Evolutionary conservation across 1,140 invertebrate genomes (phyloP).

Genomic region (Triops longicaudatus): DNA sequence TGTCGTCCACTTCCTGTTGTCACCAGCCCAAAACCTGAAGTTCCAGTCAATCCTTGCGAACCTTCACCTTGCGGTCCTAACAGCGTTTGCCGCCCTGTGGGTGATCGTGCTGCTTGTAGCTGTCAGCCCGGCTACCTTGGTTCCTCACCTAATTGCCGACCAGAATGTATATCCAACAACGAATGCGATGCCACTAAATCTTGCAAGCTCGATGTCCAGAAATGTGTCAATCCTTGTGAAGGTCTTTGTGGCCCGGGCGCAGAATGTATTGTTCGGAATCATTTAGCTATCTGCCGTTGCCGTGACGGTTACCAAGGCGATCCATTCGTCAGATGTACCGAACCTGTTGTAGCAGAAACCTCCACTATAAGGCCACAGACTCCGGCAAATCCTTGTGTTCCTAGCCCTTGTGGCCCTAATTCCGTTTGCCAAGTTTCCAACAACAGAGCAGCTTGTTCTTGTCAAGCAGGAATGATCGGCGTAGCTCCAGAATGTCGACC

Average conservation of each 20-base stretch:
- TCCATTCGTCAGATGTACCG: constrained; percentile 53
- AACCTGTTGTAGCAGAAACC: constrained; percentile 27
- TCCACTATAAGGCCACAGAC: constrained; percentile 43
- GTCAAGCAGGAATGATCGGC: constrained; percentile 49
- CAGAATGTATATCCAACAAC: constrained; percentile 50
- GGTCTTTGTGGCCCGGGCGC: constrained; percentile 64
- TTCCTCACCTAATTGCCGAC: constrained; percentile 42
- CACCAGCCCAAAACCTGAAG: constrained; percentile 44
- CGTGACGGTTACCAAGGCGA: constrained; percentile 67
- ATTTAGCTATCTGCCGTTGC: constrained; percentile 67
- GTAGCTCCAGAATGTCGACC: constrained; percentile 51
- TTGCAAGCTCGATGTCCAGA: constrained; percentile 2
- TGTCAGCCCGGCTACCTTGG: constrained; percentile 38
- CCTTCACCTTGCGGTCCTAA: constrained; percentile 39
- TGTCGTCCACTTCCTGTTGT: constrained; percentile 47
- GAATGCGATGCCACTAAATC: constrained; percentile 70
- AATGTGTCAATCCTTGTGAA: constrained; percentile 64
- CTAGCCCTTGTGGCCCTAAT: constrained; percentile 29
- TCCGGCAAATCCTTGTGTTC: constrained; percentile 39
- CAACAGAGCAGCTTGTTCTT: constrained; percentile 52
- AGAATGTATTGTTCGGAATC: constrained; percentile 65
- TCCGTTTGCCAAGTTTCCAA: constrained; percentile 21
- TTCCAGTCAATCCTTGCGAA: constrained; percentile 54
- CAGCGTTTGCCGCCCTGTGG: constrained; percentile 42
- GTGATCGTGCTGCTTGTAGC: constrained; percentile 58